Percentiles rank a stretch among this genome's conserved stretches.
These are phyloP conservation scores for Erethizon dorsatum DNA, from an alignment of 2,797 vertebrate species.

Conservation along the genomic window DNA sequence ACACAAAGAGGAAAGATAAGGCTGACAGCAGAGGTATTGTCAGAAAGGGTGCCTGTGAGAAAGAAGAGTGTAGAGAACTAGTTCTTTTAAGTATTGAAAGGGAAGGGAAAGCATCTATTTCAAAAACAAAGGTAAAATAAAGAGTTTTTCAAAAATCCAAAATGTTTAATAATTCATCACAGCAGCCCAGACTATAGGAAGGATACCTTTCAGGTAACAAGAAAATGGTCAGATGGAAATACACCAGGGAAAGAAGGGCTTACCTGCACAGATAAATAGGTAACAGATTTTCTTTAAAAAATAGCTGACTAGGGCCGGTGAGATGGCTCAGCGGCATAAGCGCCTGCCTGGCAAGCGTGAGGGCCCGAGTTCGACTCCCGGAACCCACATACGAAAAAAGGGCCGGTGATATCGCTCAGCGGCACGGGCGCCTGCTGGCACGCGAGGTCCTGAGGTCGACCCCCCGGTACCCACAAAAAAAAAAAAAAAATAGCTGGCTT, in stretches of 20 bases:
- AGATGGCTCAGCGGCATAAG: no score
- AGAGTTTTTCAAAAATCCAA: neutral
- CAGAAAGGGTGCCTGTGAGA: neutral
- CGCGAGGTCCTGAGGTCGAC: no score
- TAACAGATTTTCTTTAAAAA: neutral
- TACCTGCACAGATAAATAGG: accelerated
- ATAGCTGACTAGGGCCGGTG: neutral
- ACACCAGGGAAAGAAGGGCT: neutral
- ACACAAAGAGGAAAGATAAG: neutral
- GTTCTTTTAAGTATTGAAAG: neutral
- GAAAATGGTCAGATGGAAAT: neutral
- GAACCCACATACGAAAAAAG: no score
- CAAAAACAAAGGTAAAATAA: neutral
- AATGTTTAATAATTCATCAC: neutral
- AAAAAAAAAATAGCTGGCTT: neutral
- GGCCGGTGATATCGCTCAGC: no score
- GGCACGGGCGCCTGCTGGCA: no score
- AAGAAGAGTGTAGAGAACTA: neutral
- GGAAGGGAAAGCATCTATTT: neutral
- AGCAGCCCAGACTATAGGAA: neutral
- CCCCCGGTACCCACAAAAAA: no score
- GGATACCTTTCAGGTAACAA: neutral
- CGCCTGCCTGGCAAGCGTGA: no score
- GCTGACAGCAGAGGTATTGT: neutral
- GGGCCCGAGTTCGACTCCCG: no score